Percentiles rank a stretch among this genome's conserved stretches.
These are phyloP conservation scores for Bos javanicus DNA, from an alignment of 2,113 vertebrate genomes.

Conservation along the genomic window DNA sequence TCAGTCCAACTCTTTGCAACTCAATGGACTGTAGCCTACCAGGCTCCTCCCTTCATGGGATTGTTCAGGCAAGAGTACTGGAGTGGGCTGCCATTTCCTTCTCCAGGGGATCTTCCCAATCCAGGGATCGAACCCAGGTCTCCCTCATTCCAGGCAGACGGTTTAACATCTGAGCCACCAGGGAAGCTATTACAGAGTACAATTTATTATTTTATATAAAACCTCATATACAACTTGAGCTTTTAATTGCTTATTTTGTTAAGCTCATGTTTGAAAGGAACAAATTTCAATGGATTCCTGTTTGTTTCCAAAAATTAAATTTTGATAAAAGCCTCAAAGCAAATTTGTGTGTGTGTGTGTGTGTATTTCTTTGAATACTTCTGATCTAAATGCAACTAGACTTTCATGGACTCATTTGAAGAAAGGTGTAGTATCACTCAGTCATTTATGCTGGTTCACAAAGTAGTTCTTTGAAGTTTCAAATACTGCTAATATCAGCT, in stretches of 20 bases:
- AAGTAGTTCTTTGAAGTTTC: background rate
- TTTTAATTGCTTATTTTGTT: background rate
- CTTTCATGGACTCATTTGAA: background rate
- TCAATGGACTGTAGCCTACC: background rate
- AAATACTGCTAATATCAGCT: background rate
- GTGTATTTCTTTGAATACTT: background rate
- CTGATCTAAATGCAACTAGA: background rate
- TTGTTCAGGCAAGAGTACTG: too few relatives aligned
- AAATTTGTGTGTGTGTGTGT: background rate
- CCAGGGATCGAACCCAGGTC: too few relatives aligned
- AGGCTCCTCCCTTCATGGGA: background rate
- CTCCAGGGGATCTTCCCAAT: too few relatives aligned
- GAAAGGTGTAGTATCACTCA: background rate
- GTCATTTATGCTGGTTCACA: background rate
- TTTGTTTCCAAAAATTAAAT: background rate
- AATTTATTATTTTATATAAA: background rate
- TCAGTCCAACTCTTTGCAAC: accelerated
- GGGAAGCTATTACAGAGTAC: background rate
- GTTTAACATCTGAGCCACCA: too few relatives aligned
- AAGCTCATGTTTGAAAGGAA: background rate
- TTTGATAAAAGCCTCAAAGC: background rate
- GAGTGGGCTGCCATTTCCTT: too few relatives aligned
- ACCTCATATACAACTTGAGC: background rate
- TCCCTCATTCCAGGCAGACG: too few relatives aligned
- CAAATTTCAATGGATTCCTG: background rate